Conservation (phyloP, 2,113 vertebrate species). For the Panthera leo region DNA sequence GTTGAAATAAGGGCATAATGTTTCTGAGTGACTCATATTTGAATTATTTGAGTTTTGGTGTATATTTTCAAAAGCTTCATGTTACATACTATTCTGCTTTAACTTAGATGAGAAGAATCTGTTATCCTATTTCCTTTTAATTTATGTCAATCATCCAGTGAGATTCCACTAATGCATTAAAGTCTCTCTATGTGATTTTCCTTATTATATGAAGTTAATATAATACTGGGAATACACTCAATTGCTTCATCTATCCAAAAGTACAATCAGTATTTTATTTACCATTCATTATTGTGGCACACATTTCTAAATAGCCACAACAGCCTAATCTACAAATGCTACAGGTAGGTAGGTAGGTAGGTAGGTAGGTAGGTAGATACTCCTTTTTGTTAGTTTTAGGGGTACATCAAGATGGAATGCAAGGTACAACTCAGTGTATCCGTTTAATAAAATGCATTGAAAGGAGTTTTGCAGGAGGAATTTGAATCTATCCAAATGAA, state of each 20-base stretch:
- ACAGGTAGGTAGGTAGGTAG: neutral
- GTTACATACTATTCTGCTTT: neutral
- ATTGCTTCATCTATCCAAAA: neutral
- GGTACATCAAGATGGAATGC: neutral
- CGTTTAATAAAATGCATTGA: neutral
- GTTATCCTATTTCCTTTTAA: neutral
- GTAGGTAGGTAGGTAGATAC: neutral
- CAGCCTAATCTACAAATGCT: neutral
- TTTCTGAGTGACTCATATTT: neutral
- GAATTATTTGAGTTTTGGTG: neutral
- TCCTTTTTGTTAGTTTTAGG: neutral
- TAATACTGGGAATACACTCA: neutral
- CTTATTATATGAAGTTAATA: neutral
- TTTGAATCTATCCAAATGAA: slow-evolving; percentile 20
- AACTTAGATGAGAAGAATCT: neutral
- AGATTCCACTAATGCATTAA: neutral
- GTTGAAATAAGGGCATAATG: neutral
- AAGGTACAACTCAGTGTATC: neutral
- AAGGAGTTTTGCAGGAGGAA: neutral
- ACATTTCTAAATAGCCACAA: neutral
- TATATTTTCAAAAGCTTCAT: slow-evolving; percentile 16
- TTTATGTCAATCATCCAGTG: neutral
- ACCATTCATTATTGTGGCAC: neutral
- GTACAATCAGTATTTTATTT: neutral
- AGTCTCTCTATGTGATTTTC: neutral